phyloP scores from a whole-genome alignment of 2,113 vertebrate species.

The human region GRCh38 chr9:29331501-29332000 shows the following conservation, averaged over 20 bases:
- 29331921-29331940: background rate
- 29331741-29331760: background rate
- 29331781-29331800: background rate
- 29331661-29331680: too few relatives aligned
- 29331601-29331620: too few relatives aligned
- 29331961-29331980: background rate
- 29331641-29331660: too few relatives aligned
- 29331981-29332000: background rate
- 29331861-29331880: background rate
- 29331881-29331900: background rate
- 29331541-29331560: too few relatives aligned
- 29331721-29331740: background rate
- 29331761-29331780: background rate
- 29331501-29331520: too few relatives aligned
- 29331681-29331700: too few relatives aligned
- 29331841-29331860: background rate
- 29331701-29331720: too few relatives aligned
- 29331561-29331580: too few relatives aligned
- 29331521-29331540: too few relatives aligned
- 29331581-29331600: too few relatives aligned
- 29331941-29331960: background rate
- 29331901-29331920: background rate
- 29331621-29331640: too few relatives aligned
- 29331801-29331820: background rate
- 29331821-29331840: background rate